Conservation (phyloP, 1,140 invertebrate species). For the Cydia splendana region DNA sequence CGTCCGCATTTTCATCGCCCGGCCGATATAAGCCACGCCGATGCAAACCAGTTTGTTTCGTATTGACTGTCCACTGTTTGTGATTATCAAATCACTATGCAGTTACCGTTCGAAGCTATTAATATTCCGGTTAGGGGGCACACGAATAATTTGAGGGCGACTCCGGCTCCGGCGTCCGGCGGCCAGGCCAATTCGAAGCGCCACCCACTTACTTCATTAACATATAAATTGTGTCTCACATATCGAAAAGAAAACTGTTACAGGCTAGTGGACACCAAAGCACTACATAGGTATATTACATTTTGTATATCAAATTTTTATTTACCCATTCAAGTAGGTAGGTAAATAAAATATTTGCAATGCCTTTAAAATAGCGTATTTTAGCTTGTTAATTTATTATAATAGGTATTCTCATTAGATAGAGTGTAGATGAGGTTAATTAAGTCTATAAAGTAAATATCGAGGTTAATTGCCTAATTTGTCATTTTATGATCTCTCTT, state of each 20-base stretch:
- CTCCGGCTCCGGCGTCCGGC: conserved; percentile 48
- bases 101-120: conserved; percentile 42
- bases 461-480: too few relatives aligned
- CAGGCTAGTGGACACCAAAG: conserved; percentile 24
- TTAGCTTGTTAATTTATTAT: not conserved
- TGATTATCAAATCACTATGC: conserved; percentile 44
- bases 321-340: not conserved
- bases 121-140: conserved; percentile 47
- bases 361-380: too few relatives aligned
- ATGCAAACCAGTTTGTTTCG: conserved; percentile 14
- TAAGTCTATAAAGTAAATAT: too few relatives aligned
- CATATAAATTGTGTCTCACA: conserved; percentile 58
- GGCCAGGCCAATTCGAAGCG: conserved; percentile 39
- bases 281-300: not conserved
- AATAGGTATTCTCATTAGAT: too few relatives aligned
- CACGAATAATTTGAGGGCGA: conserved; percentile 62
- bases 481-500: too few relatives aligned
- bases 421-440: too few relatives aligned
- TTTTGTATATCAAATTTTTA: conserved; percentile 6
- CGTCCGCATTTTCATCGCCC: conserved; percentile 1
- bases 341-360: not conserved
- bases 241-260: conserved; percentile 41
- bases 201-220: conserved; percentile 42
- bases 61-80: conserved; percentile 36
- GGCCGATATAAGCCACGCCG: conserved; percentile 2